A percentile compares a stretch with the other conserved stretches of the same genome.
Conservation (phyloP, 2,888 invertebrate genomes). For the Zygogramma bicolorata region DNA sequence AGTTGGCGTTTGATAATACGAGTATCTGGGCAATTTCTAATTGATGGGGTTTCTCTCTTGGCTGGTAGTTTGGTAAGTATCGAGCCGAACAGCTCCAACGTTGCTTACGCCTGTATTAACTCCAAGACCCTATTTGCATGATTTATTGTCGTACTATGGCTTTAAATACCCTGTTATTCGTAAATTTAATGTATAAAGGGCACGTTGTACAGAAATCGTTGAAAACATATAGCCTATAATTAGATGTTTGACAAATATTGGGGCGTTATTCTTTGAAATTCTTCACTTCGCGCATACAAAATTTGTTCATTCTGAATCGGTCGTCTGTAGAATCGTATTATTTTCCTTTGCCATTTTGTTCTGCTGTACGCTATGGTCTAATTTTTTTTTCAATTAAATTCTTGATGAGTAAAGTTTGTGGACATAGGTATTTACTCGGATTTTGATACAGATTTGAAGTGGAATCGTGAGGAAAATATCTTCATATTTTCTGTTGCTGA, state of each 20-base stretch:
- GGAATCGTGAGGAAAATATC: no score
- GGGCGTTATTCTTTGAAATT: constrained; percentile 48
- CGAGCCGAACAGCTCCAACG: constrained; percentile 58
- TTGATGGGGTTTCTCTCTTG: constrained; percentile 56
- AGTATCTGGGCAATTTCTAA: constrained; percentile 51
- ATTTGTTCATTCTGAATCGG: constrained; percentile 27
- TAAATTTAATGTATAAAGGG: constrained; percentile 79
- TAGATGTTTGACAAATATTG: constrained; percentile 60
- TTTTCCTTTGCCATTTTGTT: no score
- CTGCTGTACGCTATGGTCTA: no score
- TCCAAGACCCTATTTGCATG: constrained; percentile 68
- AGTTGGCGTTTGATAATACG: constrained; percentile 49
- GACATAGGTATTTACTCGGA: no score
- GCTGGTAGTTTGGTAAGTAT: constrained; percentile 51
- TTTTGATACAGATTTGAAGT: no score
- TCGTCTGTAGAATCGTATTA: no score
- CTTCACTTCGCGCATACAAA: constrained; percentile 11
- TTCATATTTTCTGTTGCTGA: no score
- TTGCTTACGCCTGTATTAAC: constrained; percentile 64
- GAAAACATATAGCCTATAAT: constrained; percentile 62
- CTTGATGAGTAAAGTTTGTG: no score
- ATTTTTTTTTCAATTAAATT: no score
- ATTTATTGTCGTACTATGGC: constrained; percentile 78
- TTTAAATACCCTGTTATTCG: constrained; percentile 84
- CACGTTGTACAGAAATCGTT: constrained; percentile 63